Percentiles rank a stretch among this genome's conserved stretches.
phyloP scores from a whole-genome alignment of 2,888 invertebrate species.

The Calliscelio sp. region DNA sequence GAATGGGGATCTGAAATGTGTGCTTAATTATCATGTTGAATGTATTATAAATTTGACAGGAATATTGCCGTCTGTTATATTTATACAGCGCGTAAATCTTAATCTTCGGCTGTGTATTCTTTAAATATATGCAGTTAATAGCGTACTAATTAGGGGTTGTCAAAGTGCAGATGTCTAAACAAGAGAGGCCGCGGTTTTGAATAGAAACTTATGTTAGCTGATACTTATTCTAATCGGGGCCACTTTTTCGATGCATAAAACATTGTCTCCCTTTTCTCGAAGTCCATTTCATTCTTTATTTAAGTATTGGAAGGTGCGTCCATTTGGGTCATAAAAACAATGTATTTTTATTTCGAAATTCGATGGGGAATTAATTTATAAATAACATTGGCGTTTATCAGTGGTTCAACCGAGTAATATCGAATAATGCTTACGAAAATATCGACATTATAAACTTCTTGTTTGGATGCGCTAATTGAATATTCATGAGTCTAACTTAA shows the following conservation, averaged over 20 bases:
- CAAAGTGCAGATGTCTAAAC: constrained; percentile 64
- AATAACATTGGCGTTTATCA: background rate
- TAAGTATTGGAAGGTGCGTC: background rate
- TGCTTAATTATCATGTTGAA: constrained; percentile 49
- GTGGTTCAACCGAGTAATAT: too few species aligned
- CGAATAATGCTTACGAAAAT: constrained; percentile 22
- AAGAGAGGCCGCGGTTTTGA: constrained; percentile 51
- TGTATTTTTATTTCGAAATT: too few species aligned
- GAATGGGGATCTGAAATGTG: too few species aligned
- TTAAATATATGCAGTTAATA: constrained; percentile 52
- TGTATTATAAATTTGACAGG: constrained; percentile 56
- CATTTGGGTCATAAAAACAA: too few species aligned
- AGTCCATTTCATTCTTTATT: too few species aligned
- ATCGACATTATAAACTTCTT: constrained; percentile 22
- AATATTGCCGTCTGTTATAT: constrained; percentile 42
- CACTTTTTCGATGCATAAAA: constrained; percentile 23
- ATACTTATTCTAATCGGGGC: constrained; percentile 25
- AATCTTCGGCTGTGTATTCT: constrained; percentile 34
- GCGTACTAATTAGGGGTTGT: constrained; percentile 55
- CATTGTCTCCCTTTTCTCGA: background rate
- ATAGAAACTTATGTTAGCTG: constrained; percentile 23
- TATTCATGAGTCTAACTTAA: constrained; percentile 43
- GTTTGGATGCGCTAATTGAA: constrained; percentile 32
- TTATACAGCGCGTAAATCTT: constrained; percentile 56
- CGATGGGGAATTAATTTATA: background rate